phyloP scores from a whole-genome alignment of 2,113 vertebrate genomes.

The Platysternon megacephalum region DNA sequence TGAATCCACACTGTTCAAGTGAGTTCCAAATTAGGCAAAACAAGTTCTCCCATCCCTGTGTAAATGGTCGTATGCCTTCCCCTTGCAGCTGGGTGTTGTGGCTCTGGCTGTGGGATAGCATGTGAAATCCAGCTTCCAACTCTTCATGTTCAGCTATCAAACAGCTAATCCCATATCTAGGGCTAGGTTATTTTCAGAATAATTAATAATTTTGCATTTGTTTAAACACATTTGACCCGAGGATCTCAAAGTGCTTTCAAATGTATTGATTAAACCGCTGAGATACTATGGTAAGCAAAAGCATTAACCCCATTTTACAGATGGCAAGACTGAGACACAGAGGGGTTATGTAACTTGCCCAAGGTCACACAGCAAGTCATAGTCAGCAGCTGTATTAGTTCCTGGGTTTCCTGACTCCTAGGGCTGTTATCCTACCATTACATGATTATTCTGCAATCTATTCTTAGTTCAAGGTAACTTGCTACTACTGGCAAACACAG shows the following conservation, averaged over 20 bases:
- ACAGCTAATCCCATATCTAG: neutral
- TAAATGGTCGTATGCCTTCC: conserved; percentile 54
- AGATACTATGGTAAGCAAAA: neutral
- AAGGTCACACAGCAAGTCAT: neutral
- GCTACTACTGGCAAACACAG: accelerated
- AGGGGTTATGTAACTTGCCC: neutral
- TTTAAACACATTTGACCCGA: neutral
- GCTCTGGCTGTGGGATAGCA: conserved; percentile 27
- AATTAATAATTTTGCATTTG: neutral
- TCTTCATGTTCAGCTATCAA: neutral
- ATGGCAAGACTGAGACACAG: neutral
- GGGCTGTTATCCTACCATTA: neutral
- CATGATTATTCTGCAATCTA: accelerated
- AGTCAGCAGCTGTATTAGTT: neutral
- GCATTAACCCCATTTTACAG: neutral
- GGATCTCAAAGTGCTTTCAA: neutral
- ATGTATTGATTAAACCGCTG: neutral
- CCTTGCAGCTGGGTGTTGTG: conserved; percentile 27
- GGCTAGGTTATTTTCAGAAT: neutral
- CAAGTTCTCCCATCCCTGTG: conserved; percentile 41
- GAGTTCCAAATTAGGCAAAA: conserved; percentile 56
- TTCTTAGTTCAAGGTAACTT: neutral
- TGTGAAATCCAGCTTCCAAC: neutral
- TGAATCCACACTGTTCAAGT: neutral
- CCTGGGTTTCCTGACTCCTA: neutral